Base-by-base conservation (phyloP, 2,113 vertebrate species). In the Salvelinus alpinus region DNA sequence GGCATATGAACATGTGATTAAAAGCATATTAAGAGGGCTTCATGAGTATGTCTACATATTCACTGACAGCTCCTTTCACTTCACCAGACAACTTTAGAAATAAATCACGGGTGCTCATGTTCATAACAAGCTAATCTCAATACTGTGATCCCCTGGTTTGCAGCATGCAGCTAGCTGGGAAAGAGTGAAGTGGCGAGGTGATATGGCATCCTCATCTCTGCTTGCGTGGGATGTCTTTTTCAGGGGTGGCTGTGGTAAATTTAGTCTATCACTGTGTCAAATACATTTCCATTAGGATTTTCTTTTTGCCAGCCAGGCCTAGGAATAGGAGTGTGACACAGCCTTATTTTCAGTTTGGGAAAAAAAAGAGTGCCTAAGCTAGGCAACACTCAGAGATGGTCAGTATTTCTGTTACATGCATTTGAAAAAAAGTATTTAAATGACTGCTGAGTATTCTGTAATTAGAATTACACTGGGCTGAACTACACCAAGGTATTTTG, bases 241-340 rank as follows among this genome's bases (percentile, higher is more conserved):
- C 68, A 78, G 65, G 44, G 44, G 77, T 75, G 64, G 44, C 62
- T 82, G 78, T 76, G 82, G 65, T 77, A 78, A 84, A 87, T 83
- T 74, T 70, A 75, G 59, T 85, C 81, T 38, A 85, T 83, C 73
- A 65, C 85, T 83, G 77, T 80, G 76, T 73, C 83, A 88, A 88
- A 89, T 82, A 80, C 65, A 18, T 83, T 85, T 74, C 76, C 75
- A 57, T 73, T 51, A 82, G 82, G 80, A 83, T 85, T 75, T 83
- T 83, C 1, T 34, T 83, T 86, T 44, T 73, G 69, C 75, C 84
- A 74, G 70, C 51, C 16, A 54, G 51, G 51, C 51, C 14, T 54
- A 54, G 51, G 77, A 76, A 78, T 73, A 70, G 82, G 77, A 85
- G 86, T 88, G 80, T 80, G 84, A 88, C 20, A 72, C 74, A 73